These are phyloP conservation scores for Tethea ocularis DNA, from an alignment of 2,888 invertebrate species.

Conservation along the genomic window DNA sequence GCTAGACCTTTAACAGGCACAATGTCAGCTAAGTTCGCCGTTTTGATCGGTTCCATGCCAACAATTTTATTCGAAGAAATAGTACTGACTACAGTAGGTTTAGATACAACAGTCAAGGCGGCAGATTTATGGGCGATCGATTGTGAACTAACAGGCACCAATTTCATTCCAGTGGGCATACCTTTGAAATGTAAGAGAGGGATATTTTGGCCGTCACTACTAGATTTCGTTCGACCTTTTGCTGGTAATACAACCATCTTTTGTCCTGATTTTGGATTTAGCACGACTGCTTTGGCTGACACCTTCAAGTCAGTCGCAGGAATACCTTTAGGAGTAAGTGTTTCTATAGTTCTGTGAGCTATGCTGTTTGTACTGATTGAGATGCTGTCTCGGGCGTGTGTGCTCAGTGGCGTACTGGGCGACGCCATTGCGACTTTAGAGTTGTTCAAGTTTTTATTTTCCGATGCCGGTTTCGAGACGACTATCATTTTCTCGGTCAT, in stretches of 20 bases:
- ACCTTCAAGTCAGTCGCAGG: constrained; percentile 79
- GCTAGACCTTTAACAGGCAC: constrained; percentile 73
- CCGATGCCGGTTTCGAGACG: constrained; percentile 68
- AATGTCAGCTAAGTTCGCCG: constrained; percentile 76
- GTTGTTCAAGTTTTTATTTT: constrained; percentile 55
- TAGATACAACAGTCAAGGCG: constrained; percentile 62
- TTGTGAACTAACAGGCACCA: constrained; percentile 75
- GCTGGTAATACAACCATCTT: constrained; percentile 81
- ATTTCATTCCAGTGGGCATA: constrained; percentile 73
- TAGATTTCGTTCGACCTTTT: constrained; percentile 66
- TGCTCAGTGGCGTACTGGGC: constrained; percentile 41
- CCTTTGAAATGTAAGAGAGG: constrained; percentile 77
- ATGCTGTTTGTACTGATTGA: constrained; percentile 57
- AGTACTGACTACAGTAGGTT: constrained; percentile 56
- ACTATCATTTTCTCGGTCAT: constrained; percentile 75
- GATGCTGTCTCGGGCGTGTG: constrained; percentile 42
- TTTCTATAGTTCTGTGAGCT: constrained; percentile 60
- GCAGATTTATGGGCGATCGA: constrained; percentile 55
- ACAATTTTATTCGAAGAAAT: constrained; percentile 60
- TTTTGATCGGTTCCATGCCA: constrained; percentile 62
- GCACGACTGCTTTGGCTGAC: constrained; percentile 75
- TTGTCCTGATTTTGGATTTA: constrained; percentile 78
- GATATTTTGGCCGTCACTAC: constrained; percentile 61
- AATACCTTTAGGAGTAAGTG: constrained; percentile 73
- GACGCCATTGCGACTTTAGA: constrained; percentile 73